phyloP scores from a whole-genome alignment of 2,113 vertebrate genomes.

The Callorhinus ursinus region DNA sequence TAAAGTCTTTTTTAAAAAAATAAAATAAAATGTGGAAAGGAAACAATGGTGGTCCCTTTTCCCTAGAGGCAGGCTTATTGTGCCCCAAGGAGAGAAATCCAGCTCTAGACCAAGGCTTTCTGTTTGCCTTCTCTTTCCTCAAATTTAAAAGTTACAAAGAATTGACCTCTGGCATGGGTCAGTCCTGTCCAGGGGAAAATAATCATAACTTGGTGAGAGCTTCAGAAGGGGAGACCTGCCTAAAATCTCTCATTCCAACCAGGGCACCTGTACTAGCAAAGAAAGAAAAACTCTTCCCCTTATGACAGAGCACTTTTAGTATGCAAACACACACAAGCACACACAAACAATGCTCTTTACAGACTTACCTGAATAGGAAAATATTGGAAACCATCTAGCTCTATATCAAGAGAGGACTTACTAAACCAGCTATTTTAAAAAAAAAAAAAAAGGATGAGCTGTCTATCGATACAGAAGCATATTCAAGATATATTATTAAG shows the following conservation, averaged over 20 bases:
- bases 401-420: background rate
- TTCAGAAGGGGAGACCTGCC: background rate
- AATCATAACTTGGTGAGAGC: background rate
- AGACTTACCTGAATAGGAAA: slow-evolving; percentile 1
- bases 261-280: background rate
- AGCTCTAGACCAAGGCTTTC: background rate
- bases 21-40: background rate
- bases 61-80: background rate
- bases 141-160: slow-evolving; percentile 9
- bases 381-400: background rate
- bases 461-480: background rate
- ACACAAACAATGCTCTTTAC: background rate
- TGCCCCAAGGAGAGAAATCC: background rate
- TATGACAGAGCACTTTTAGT: background rate
- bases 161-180: background rate
- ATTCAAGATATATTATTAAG: slow-evolving; percentile 1
- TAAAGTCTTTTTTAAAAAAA: background rate
- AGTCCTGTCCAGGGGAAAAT: background rate
- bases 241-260: background rate
- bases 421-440: background rate
- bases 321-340: background rate
- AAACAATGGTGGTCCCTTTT: background rate
- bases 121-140: background rate
- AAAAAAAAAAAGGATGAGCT: background rate
- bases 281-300: background rate